Conservation (phyloP, 2,888 invertebrate species). For the Falcaria lacertinaria region DNA sequence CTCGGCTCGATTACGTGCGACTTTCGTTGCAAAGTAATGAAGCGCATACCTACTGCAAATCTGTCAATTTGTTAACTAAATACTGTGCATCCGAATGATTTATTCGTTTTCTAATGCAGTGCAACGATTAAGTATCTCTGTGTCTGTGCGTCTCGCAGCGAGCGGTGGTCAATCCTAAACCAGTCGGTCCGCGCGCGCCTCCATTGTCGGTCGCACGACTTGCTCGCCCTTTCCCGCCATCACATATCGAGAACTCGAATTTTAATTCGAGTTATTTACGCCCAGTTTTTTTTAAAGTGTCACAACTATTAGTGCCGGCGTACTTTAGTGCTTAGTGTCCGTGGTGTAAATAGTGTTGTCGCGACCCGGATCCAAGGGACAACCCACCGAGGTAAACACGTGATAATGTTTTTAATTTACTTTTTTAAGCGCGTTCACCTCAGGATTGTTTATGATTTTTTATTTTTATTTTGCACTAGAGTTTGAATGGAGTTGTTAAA, state of each 20-base stretch:
- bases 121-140: constrained; percentile 49
- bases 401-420: constrained; percentile 38
- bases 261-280: constrained; percentile 25
- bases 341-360: constrained; percentile 24
- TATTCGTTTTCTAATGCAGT: constrained; percentile 71
- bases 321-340: constrained; percentile 37
- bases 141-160: constrained; percentile 27
- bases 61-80: constrained; percentile 44
- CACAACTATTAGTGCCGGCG: constrained; percentile 33
- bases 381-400: constrained; percentile 41
- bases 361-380: constrained; percentile 37
- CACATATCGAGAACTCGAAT: constrained; percentile 23
- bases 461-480: constrained; percentile 22
- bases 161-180: constrained; percentile 25
- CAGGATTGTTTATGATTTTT: constrained; percentile 25
- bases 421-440: constrained; percentile 25
- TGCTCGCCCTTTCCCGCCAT: constrained; percentile 28
- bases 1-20: neutral
- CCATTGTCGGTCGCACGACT: constrained; percentile 29
- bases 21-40: constrained; percentile 23
- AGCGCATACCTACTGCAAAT: constrained; percentile 16
- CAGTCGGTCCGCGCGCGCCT: constrained; percentile 52
- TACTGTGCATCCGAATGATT: constrained; percentile 59
- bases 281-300: constrained; percentile 32
- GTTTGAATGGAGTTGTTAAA: constrained; percentile 11